Evolutionary conservation across 2,797 vertebrate genomes (phyloP), one percentile per base, ranked within the genome.

Genomic region (Novumbra hubbsi): DNA sequence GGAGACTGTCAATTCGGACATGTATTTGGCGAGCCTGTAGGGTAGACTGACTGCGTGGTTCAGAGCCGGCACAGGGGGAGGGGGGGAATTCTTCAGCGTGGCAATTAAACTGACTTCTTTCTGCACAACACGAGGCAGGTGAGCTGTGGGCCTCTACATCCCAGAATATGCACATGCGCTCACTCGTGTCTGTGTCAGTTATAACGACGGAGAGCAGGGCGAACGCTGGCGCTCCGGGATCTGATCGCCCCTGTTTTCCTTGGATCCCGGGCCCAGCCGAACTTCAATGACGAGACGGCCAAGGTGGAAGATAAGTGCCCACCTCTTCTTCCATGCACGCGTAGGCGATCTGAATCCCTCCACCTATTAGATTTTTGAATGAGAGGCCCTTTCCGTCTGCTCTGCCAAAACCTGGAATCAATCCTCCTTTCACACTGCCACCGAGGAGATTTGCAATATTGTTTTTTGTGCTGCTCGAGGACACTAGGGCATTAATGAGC

Each of bases 191-290:
- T 2, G 9, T 14, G 41, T 45, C 41, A 45, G 52, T 71, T 64
- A 69, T 76, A 79, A 76, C 77, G 67, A 71, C 30, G 12, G 71
- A 74, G 68, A 80, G 78, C 78, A 74, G 41, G 67, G 76, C 76
- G 60, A 45, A 80, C 45, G 49, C 65, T 68, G 75, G 85, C 81
- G 77, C 79, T 79, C 69, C 76, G 50, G 73, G 50, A 73, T 78
- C 60, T 71, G 68, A 50, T 82, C 78, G 72, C 9, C 74, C 19
- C 63, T 60, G 5, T 12, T 68, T 71, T 80, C 81, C 76, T 74
- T 72, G 84, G 79, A 82, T 79, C 84, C 52, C 41, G 73, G 69
- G 69, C 77, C 83, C 62, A 19, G 75, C 63, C 52, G 65, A 68
- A 74, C 76, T 78, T 78, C 5, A 32, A 60, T 77, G 70, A 32